These are phyloP conservation scores for Coleophora deauratella DNA, from an alignment of 2,888 invertebrate genomes.

Conservation along the genomic window DNA sequence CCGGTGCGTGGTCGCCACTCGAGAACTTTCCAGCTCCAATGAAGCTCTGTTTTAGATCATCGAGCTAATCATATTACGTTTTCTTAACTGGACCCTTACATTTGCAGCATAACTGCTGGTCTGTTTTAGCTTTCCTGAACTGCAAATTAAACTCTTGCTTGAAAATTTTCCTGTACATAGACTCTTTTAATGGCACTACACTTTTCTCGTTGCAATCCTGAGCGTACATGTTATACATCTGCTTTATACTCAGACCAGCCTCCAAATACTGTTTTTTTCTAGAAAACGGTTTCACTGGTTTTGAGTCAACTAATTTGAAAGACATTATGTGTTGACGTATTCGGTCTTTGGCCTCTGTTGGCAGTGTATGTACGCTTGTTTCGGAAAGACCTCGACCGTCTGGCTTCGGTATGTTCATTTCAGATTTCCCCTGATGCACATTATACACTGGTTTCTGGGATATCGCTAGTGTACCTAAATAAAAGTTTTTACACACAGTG, in stretches of 20 bases:
- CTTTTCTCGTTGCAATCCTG: constrained; percentile 42
- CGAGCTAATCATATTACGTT: too few species aligned
- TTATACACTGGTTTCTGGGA: constrained; percentile 65
- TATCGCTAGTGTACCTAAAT: constrained; percentile 60
- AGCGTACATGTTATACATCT: constrained; percentile 55
- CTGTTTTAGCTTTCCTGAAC: constrained; percentile 45
- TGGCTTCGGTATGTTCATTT: constrained; percentile 59
- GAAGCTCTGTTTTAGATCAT: too few species aligned
- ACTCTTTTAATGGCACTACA: constrained; percentile 46
- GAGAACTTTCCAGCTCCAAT: too few species aligned
- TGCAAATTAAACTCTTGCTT: constrained; percentile 56
- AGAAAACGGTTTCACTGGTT: constrained; percentile 45
- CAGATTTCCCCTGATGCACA: constrained; percentile 58
- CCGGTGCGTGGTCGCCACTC: too few species aligned
- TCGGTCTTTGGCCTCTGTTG: constrained; percentile 47
- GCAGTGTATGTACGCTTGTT: constrained; percentile 47
- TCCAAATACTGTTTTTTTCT: constrained; percentile 53
- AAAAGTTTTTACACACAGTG: constrained; percentile 61
- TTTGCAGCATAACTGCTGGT: constrained; percentile 44
- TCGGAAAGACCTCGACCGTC: constrained; percentile 55
- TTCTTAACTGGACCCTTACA: constrained; percentile 55
- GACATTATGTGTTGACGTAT: constrained; percentile 54
- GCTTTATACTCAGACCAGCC: constrained; percentile 45
- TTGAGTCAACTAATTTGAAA: constrained; percentile 45
- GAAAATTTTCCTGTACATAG: constrained; percentile 65